Percentiles rank a stretch among this genome's conserved stretches.
Conservation (phyloP, 2,113 vertebrate genomes). For the Regulus satrapa region DNA sequence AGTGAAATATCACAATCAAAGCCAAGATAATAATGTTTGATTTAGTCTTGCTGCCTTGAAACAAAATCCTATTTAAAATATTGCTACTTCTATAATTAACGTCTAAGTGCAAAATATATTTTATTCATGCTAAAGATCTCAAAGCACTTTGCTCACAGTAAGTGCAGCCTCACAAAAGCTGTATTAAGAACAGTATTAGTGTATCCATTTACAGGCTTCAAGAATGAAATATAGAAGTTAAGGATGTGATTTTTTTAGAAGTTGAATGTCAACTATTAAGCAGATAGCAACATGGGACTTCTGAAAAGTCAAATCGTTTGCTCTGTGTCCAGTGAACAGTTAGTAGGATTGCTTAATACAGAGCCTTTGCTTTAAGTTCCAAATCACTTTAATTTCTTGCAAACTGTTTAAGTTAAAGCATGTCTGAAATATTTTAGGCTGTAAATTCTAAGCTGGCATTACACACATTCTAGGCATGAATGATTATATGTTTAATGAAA, state of each 20-base stretch:
- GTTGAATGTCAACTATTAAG: background rate
- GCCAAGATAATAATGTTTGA: constrained; percentile 53
- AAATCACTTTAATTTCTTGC: background rate
- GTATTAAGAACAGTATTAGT: background rate
- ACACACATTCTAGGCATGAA: background rate
- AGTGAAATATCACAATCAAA: constrained; percentile 52
- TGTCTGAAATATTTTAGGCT: background rate
- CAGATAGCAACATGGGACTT: background rate
- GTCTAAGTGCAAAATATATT: constrained; percentile 41
- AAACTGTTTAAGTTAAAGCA: background rate
- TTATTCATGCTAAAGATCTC: constrained; percentile 41
- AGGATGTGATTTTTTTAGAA: background rate
- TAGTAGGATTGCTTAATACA: background rate
- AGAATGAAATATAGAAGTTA: background rate
- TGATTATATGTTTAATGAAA: background rate
- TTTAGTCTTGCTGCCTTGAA: constrained; percentile 42
- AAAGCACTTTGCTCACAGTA: constrained; percentile 5
- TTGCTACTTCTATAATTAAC: constrained; percentile 50
- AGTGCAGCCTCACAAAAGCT: background rate
- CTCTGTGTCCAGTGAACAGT: background rate
- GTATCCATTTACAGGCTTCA: background rate
- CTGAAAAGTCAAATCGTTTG: background rate
- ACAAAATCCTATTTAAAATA: constrained; percentile 41
- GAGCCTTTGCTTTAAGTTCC: background rate
- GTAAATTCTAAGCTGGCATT: background rate